Conservation (phyloP, 2,888 invertebrate genomes). For the Corbicula japonica region DNA sequence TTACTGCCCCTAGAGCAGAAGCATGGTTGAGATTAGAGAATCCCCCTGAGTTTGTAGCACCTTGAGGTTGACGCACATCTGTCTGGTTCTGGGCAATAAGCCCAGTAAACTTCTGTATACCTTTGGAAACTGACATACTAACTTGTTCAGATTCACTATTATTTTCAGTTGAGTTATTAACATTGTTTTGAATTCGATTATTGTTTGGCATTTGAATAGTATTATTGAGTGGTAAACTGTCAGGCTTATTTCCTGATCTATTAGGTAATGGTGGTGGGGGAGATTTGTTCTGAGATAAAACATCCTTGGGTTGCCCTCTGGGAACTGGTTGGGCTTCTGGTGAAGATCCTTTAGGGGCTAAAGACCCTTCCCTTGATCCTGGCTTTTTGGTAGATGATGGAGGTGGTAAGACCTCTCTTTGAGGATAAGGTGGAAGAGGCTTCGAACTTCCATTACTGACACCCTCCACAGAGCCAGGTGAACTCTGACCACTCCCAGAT, state of each 20-base stretch:
- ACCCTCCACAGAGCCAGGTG: slow-evolving; percentile 82
- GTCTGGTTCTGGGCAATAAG: slow-evolving; percentile 51
- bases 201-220: slow-evolving; percentile 21
- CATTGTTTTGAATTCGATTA: slow-evolving; percentile 16
- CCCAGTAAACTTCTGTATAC: slow-evolving; percentile 61
- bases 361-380: not conserved
- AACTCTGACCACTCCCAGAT: slow-evolving; percentile 84
- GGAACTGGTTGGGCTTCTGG: not conserved
- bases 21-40: slow-evolving; percentile 68
- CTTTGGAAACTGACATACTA: slow-evolving; percentile 62
- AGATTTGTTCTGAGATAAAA: slow-evolving; percentile 21
- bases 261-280: slow-evolving; percentile 56
- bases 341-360: slow-evolving; percentile 19
- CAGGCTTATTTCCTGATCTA: slow-evolving; percentile 40
- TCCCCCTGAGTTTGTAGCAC: slow-evolving; percentile 47
- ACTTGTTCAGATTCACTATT: slow-evolving; percentile 57
- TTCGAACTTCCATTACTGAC: slow-evolving; percentile 63
- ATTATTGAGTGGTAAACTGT: slow-evolving; percentile 3
- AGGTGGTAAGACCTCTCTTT: slow-evolving; percentile 19
- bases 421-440: slow-evolving; percentile 47
- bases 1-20: slow-evolving; percentile 55
- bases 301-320: slow-evolving; percentile 19
- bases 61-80: slow-evolving; percentile 28
- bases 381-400: slow-evolving; percentile 12
- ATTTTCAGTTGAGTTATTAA: slow-evolving; percentile 39